Percentiles rank a stretch among this genome's conserved stretches.
Conservation (phyloP, 2,113 vertebrate genomes). For the Solea senegalensis region DNA sequence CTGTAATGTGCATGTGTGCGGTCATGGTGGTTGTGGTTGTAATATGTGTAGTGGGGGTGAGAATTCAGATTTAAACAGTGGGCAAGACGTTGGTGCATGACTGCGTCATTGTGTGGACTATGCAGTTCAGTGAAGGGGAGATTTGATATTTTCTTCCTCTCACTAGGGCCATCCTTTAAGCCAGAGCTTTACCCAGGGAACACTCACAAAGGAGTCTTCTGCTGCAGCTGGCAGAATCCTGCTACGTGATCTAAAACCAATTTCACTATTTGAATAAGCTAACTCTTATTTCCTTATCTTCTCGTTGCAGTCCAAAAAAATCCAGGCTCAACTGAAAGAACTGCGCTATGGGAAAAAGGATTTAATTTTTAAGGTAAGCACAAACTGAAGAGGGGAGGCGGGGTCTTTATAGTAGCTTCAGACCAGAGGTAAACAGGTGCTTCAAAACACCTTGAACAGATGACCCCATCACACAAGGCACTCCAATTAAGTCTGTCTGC, state of each 20-base stretch:
- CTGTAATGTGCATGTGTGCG: conserved; percentile 40
- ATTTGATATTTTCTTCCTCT: conserved; percentile 76
- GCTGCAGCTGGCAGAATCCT: conserved; percentile 72
- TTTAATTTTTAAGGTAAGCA: conserved; percentile 97
- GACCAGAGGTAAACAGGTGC: conserved; percentile 62
- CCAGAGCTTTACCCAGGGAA: conserved; percentile 71
- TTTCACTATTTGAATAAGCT: conserved; percentile 80
- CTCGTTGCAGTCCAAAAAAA: conserved; percentile 93
- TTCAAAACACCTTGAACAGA: conserved; percentile 61
- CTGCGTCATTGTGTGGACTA: conserved; percentile 73
- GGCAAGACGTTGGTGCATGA: conserved; percentile 64
- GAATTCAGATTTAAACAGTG: conserved; percentile 67
- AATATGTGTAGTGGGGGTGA: conserved; percentile 58
- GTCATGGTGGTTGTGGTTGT: conserved; percentile 12
- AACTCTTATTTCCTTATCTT: conserved; percentile 80
- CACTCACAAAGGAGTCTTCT: conserved; percentile 72
- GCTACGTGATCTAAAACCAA: conserved; percentile 83
- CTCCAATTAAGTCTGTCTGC: conserved; percentile 61
- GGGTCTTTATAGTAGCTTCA: conserved; percentile 46
- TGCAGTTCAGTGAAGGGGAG: conserved; percentile 74
- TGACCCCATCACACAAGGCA: conserved; percentile 57
- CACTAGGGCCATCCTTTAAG: conserved; percentile 70
- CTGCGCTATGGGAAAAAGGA: conserved; percentile 98
- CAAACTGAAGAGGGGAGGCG: conserved; percentile 43
- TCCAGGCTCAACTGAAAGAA: conserved; percentile 98